Base-by-base conservation (phyloP, 1,140 invertebrate species). In the Listronotus bonariensis region DNA sequence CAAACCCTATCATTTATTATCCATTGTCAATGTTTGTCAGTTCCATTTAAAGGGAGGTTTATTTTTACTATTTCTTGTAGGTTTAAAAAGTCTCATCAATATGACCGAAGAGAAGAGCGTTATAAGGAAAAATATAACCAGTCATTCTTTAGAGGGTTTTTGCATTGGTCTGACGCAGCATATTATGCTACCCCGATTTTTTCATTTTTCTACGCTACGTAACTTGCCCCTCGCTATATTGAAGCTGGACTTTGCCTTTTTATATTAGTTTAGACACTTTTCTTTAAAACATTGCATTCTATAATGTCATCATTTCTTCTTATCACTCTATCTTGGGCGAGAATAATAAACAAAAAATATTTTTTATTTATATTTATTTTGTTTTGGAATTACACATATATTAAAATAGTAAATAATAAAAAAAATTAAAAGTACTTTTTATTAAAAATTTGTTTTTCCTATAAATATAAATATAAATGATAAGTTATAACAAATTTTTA, bases 41-140 rank as follows among this genome's bases (percentile, higher is more conserved):
- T 71, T 71, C 71, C 65, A 71, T 73, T 71, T 71, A 64, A 64
- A 64, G 58, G 60, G 69, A 69, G 71, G 69, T 73, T 73, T 73
- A 73, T 73, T 73, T 73, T 71, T 72, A 71, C 71, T 65, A 72
- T 72, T 72, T 72, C 71, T 72, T 72, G 69, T 72, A 71, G 69
- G 67, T 71, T 66, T 43, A 71, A 72, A 72, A 67, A 71, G 56
- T 69, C 67, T 67, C 71, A 72, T 72, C 71, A 72, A 72, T 72
- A 69, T 72, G 70, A 69, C 63, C 63, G 63, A 64, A 10, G 52
- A 51, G 48, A 41, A 31, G 62, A 38, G 49, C 26, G 20, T 7
- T 31, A 11, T 46, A 59, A 63, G 69, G 65, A 64, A 70, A 72
- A 72, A 71, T 71, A 71, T 66, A 70, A 57, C 69, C 67, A 72